phyloP scores from a whole-genome alignment of 1,140 invertebrate genomes.

The Dendroctonus valens region DNA sequence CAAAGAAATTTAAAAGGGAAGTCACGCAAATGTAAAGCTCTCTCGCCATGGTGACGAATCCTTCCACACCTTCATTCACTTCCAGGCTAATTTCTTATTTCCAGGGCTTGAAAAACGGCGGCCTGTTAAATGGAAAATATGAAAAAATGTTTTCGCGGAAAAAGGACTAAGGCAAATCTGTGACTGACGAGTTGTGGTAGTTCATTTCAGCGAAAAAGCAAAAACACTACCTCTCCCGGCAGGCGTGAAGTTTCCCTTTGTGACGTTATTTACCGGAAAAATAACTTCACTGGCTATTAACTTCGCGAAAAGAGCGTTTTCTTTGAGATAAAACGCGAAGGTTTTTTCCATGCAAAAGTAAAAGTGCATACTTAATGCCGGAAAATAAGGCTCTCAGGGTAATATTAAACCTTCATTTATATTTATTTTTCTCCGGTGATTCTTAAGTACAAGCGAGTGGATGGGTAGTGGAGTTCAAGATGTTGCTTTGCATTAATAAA shows the following conservation, averaged over 20 bases:
- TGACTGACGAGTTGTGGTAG: constrained; percentile 27
- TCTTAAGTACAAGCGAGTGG: constrained; percentile 5
- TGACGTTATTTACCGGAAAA: constrained; percentile 35
- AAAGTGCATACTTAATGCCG: constrained; percentile 33
- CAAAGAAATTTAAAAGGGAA: too few species aligned
- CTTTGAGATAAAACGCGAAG: constrained; percentile 21
- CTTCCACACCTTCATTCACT: not conserved
- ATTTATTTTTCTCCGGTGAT: not conserved
- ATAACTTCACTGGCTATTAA: constrained; percentile 32
- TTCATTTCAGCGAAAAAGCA: constrained; percentile 30
- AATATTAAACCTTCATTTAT: constrained; percentile 5
- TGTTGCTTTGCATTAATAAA: too few species aligned
- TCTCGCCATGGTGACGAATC: too few species aligned
- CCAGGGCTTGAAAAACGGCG: constrained; percentile 10
- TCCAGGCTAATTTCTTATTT: constrained; percentile 22
- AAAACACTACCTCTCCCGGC: constrained; percentile 30
- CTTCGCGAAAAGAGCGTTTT: constrained; percentile 26
- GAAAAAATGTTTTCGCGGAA: constrained; percentile 18
- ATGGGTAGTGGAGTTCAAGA: too few species aligned
- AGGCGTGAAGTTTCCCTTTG: constrained; percentile 31
- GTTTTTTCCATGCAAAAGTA: constrained; percentile 16
- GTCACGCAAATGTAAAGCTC: too few species aligned
- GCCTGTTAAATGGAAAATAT: constrained; percentile 25
- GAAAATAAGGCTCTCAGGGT: constrained; percentile 22
- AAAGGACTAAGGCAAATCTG: constrained; percentile 30